Base-by-base conservation (phyloP, 2,113 vertebrate species). In the Bettongia penicillata region DNA sequence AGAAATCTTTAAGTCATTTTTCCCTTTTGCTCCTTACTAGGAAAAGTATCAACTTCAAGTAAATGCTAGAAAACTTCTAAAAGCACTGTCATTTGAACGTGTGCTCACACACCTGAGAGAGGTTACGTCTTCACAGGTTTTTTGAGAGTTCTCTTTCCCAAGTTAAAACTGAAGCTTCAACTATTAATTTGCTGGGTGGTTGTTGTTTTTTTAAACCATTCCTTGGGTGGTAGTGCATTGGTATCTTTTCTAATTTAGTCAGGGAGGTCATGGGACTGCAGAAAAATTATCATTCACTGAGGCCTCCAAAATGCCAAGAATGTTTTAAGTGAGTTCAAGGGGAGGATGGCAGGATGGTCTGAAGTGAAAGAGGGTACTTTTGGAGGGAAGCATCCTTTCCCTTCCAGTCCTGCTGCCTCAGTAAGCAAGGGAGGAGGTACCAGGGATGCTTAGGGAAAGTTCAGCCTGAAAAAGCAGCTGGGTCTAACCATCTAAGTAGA, bases 141-240 rank as follows among this genome's bases (percentile, higher is more conserved):
- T 55, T 93, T 77, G 95, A 49, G 5, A 57, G 26, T 93, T 95
- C 50, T 92, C 37, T 96, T 95, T 92, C 92, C 91, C 43, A 53
- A 25, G 93, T 84, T 95, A 52, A 77, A 51, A 90, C 52, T 84
- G 90, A 91, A 77, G 95, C 48, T 55, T 31, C 68, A 94, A 91
- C 0, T 77, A 53, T 22, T 94, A 16, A 89, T 37, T 89, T 61
- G 53, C 3, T 52, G 52, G 52, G 16, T 52, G 19, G 51, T 51
- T 51, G 51, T 51, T 84, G 0, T 31, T 49, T 10, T 48, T 92
- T 95, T 43, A 90, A 51, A 51, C 50, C 31, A 4, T 50, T 94
- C 50, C 47, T 95, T 4, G 0, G 43, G 95, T 89, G 91, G 92
- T 3, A 57, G 1, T 26, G 22, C 51, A 28, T 3, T 90, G 51